Percentiles rank a stretch among this genome's conserved stretches.
phyloP scores from a whole-genome alignment of 2,113 vertebrate species.

The Pangasianodon hypophthalmus region DNA sequence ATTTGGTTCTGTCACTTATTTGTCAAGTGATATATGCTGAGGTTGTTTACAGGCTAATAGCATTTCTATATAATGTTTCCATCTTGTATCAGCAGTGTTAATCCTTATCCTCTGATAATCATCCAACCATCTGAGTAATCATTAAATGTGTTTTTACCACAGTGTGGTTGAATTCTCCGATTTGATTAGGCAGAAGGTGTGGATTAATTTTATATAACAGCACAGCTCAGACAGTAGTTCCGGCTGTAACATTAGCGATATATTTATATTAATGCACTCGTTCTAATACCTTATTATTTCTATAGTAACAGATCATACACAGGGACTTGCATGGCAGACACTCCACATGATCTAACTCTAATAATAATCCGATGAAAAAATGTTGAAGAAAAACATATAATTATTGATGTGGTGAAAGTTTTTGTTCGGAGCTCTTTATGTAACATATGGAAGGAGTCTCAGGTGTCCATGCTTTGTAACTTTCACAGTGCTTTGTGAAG shows the following conservation, averaged over 20 bases:
- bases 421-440: background rate
- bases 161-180: too few species aligned
- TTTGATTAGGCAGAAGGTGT: too few species aligned
- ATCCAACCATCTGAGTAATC: background rate
- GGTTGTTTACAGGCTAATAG: background rate
- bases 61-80: background rate
- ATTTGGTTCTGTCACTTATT: background rate
- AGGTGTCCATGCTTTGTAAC: background rate
- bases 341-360: too few species aligned
- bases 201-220: too few species aligned
- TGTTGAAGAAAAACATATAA: background rate
- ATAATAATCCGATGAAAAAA: too few species aligned
- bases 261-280: too few species aligned
- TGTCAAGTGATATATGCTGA: background rate
- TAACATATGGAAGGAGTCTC: background rate
- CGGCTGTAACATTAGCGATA: too few species aligned
- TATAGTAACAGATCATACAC: too few species aligned
- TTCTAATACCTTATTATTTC: too few species aligned
- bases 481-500: background rate
- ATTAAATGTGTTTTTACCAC: background rate
- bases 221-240: too few species aligned
- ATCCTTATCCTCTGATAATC: background rate
- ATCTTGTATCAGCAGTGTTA: background rate
- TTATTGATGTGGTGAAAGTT: background rate
- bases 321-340: too few species aligned